phyloP scores from a whole-genome alignment of 1,140 invertebrate species.

The Drosophila melanogaster region DNA sequence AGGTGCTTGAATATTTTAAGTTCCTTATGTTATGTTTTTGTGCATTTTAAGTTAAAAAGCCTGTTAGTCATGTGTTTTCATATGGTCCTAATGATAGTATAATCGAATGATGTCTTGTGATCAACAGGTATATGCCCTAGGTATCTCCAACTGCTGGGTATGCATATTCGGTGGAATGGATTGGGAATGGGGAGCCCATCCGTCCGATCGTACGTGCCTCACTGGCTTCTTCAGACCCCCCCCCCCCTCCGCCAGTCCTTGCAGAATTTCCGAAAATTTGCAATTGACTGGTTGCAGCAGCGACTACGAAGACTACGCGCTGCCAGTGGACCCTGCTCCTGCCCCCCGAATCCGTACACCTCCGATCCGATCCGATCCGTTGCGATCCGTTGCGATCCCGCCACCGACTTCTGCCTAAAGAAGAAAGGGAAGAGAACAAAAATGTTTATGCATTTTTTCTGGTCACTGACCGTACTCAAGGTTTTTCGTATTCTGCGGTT shows the following conservation, averaged over 20 bases:
- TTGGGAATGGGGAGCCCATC: slow-evolving; percentile 33
- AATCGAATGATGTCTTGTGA: not conserved
- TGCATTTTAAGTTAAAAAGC: too few species aligned
- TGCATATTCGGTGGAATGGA: slow-evolving; percentile 29
- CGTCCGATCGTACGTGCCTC: slow-evolving; percentile 59
- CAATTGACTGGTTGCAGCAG: slow-evolving; percentile 71
- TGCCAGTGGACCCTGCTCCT: slow-evolving; percentile 24
- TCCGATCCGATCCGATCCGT: not conserved
- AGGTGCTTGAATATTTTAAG: too few species aligned
- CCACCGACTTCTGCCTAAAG: slow-evolving; percentile 12
- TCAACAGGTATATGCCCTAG: not conserved
- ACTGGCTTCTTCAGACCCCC: slow-evolving; percentile 19
- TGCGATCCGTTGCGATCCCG: not conserved
- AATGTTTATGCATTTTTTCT: slow-evolving; percentile 83
- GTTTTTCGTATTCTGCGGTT: slow-evolving; percentile 78
- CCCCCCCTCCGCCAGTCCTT: slow-evolving; percentile 25
- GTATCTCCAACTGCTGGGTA: not conserved
- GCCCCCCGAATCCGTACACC: slow-evolving; percentile 1
- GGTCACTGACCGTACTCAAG: slow-evolving; percentile 83
- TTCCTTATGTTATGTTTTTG: too few species aligned
- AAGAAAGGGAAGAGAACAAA: slow-evolving; percentile 65
- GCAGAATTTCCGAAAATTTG: slow-evolving; percentile 80
- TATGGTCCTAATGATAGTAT: too few species aligned
- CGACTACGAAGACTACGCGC: slow-evolving; percentile 11
- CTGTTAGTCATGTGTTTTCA: too few species aligned